Evolutionary conservation across 2,888 invertebrate genomes (phyloP), one percentile per base, ranked within the genome.

Genomic region (Carabus problematicus): DNA sequence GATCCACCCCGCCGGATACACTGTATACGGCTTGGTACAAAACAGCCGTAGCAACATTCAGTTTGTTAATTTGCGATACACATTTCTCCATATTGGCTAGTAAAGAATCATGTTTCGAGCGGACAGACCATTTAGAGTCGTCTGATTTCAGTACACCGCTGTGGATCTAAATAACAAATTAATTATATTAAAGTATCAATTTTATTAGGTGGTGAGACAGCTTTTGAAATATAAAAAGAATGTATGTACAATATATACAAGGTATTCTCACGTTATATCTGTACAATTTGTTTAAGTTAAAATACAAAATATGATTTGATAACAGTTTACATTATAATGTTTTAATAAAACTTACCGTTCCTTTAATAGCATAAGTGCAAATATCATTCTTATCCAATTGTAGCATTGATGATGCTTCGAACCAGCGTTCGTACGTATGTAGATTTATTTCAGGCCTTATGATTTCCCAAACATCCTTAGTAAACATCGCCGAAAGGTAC

Each of bases 401-500:
- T 18, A 84, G 74, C 11, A 81, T 74, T 14, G 78, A 75, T 11
- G 81, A 78, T 9, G 82, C 79, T 29, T 78, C 74, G 72, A 85
- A 81, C 86, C 86, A 86, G 60, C 79, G 79, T 47, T 79, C 76
- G 71, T 85, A 85, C 1, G 82, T 84, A 64, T 78, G 77, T 19
- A 85, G 77, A 75, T 81, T 84, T 16, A 85, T 77, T 75, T 85
- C 85, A 7, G 82, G 79, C 19, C 81, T 76, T 69, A 84, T 81
- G 60, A 84, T 80, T 39, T 78, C 80, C 83, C 82, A 84, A 42
- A 82, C 77, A 55, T 83, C 80, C 43, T 72, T 72, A 0, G 78
- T 76, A 70, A 80, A 76, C 70, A 79, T 75, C 43, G 77, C 75
- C 0, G 77, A 77, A 41, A 82, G 76, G 72, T 81, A 85, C 0